These are phyloP conservation scores for Phania funesta DNA, from an alignment of 2,888 invertebrate species.

Conservation along the genomic window DNA sequence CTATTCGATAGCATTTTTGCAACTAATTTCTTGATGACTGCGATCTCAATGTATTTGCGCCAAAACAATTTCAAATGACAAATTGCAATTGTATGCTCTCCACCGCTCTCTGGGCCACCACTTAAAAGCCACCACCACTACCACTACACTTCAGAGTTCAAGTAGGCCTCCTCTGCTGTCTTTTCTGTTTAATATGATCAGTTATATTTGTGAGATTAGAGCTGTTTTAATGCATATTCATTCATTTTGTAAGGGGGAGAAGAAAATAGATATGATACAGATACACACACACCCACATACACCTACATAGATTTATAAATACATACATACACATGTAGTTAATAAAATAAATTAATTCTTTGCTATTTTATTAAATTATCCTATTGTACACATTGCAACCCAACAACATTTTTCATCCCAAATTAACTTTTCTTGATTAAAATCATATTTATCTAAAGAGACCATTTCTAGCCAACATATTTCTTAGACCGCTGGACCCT, in stretches of 20 bases:
- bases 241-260: background rate
- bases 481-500: no score
- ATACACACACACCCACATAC: no score
- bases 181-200: slow-evolving; percentile 18
- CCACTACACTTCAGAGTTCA: slow-evolving; percentile 37
- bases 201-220: slow-evolving; percentile 23
- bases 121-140: slow-evolving; percentile 52
- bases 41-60: slow-evolving; percentile 22
- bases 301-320: no score
- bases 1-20: slow-evolving; percentile 56
- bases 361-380: slow-evolving; percentile 30
- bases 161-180: slow-evolving; percentile 31
- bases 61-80: slow-evolving; percentile 38
- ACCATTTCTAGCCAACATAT: no score
- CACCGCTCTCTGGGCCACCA: slow-evolving; percentile 43
- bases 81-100: slow-evolving; percentile 42
- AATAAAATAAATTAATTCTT: slow-evolving; percentile 45
- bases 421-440: no score
- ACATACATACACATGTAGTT: background rate
- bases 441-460: no score
- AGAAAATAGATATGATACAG: background rate
- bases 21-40: slow-evolving; percentile 51
- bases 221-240: background rate
- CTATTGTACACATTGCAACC: slow-evolving; percentile 17
- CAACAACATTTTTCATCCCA: slow-evolving; percentile 12